Evolutionary conservation across 37 sponge, comb jelly and placozoan species (phyloP), one percentile per base, ranked within the genome.

Genomic region (Sycon ciliatum): DNA sequence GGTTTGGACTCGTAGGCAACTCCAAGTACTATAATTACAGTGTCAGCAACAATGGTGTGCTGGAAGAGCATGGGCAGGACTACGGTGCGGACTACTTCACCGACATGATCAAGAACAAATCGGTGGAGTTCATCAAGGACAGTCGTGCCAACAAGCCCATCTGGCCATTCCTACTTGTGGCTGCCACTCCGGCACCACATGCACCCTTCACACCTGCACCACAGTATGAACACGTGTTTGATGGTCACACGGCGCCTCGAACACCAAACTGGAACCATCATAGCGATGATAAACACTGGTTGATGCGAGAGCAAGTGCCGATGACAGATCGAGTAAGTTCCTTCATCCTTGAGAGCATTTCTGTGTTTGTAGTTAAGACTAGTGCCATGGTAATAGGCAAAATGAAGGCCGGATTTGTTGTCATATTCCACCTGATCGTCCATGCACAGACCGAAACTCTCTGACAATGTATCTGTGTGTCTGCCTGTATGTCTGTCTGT

Each of bases 201-300:
- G 78, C 79, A 0, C 88, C 88, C n/a, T 75, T 83, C 42, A 83
- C 88, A 4, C 88, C 88, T 29, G 88, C 88, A 31, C 88, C 88
- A 5, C 79, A 80, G 81, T 87, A 87, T 38, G 52, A 49, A 9
- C 40, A 75, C 23, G 39, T 34, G 58, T 83, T 78, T 62, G 24
- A 36, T 0, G 74, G 55, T 29, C 20, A 53, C 0, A 68, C 67
- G 36, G 81, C 88, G 1, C 88, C 88, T 27, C 76, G 88, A 0
- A 83, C 84, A 29, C 88, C 83, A 16, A 87, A 80, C 73, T 87
- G 76, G 61, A 87, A 87, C 73, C 77, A 68, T 56, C 38, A 76
- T 42, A 80, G 74, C 36, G 27, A 37, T 0, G 84, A 83, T 42
- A 83, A 87, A 27, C 88, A 87, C 67, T 80, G 80, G 39, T 69